Evolutionary conservation across 2,888 invertebrate species (phyloP), one percentile per base, ranked within the genome.

Genomic region (Muscina levida): DNA sequence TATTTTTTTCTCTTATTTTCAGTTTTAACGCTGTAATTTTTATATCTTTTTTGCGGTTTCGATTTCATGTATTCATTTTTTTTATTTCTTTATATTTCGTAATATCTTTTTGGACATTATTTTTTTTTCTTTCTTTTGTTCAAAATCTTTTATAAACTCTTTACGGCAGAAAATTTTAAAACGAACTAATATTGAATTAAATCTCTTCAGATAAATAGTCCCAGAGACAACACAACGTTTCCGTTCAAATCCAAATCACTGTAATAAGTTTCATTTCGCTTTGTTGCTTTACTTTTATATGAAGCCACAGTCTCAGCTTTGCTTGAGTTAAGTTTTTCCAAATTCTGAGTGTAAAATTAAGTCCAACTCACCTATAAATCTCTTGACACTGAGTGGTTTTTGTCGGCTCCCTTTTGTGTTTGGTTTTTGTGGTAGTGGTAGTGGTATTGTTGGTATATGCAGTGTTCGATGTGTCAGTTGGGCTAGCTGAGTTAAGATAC

Each of bases 251-350:
- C 87, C 87, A 89, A 90, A 89, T 88, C 87, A 89, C 90, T 87
- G 88, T 89, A 90, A 88, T 90, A 90, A 89, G 88, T 89, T 88
- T 87, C 84, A 86, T 86, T 87, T 86, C 86, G 87, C 85, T 86
- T 84, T 85, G 86, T 82, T 86, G 87, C 88, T 88, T 88, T 87
- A 87, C 87, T 90, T 90, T 91, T 90, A 90, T 90, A 90, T 84
- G 89, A 86, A 79, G 82, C 79, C 57, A 72, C 44, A 57, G 74
- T 67, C 68, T 67, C 77, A 72, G 79, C 84, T 85, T 84, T 84
- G 81, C 83, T 68, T 68, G 77, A 79, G 77, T 62, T 59, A 82
- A 77, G 78, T 79, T 82, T 81, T 82, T 78, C 75, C 77, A 84
- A 77, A 82, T 84, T 84, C 84, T 84, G 84, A 84, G 84, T 84